Conservation (phyloP, 2,888 invertebrate genomes). For the Cheilosia urbana region DNA sequence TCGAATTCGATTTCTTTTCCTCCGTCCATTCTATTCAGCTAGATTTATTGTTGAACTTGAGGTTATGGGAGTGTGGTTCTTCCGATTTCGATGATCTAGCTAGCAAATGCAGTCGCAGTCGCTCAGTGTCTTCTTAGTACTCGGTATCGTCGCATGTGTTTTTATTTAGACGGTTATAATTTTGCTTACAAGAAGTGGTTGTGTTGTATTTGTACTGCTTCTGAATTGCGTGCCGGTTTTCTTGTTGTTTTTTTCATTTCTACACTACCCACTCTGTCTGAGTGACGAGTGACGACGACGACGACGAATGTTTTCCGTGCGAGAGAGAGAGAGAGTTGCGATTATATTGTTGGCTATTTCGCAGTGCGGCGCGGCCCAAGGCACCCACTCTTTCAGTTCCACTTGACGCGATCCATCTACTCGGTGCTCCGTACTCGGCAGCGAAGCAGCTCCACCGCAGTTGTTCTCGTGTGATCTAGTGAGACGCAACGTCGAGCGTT, state of each 20-base stretch:
- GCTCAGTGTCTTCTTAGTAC: constrained; percentile 43
- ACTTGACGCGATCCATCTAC: constrained; percentile 56
- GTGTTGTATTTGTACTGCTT: neutral
- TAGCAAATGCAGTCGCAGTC: too few species aligned
- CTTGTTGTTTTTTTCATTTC: neutral
- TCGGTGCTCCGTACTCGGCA: neutral
- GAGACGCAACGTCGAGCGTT: constrained; percentile 36
- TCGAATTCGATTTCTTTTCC: too few species aligned
- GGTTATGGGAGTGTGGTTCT: neutral
- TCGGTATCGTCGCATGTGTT: constrained; percentile 30
- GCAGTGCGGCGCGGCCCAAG: neutral
- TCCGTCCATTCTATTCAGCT: too few species aligned
- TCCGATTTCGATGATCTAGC: neutral
- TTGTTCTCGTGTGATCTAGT: constrained; percentile 52
- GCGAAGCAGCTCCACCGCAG: constrained; percentile 38
- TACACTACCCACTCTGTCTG: too few species aligned
- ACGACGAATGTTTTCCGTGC: neutral
- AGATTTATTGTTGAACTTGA: too few species aligned
- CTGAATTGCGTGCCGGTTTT: constrained; percentile 22
- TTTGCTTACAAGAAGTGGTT: constrained; percentile 22
- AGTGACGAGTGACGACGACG: neutral
- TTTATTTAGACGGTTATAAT: neutral
- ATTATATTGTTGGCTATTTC: constrained; percentile 21
- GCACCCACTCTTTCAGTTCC: constrained; percentile 17
- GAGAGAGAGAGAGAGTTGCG: constrained; percentile 35